Percentiles rank a stretch among this genome's conserved stretches.
phyloP scores from a whole-genome alignment of 2,888 invertebrate genomes.

The Drosophila aldrichi region DNA sequence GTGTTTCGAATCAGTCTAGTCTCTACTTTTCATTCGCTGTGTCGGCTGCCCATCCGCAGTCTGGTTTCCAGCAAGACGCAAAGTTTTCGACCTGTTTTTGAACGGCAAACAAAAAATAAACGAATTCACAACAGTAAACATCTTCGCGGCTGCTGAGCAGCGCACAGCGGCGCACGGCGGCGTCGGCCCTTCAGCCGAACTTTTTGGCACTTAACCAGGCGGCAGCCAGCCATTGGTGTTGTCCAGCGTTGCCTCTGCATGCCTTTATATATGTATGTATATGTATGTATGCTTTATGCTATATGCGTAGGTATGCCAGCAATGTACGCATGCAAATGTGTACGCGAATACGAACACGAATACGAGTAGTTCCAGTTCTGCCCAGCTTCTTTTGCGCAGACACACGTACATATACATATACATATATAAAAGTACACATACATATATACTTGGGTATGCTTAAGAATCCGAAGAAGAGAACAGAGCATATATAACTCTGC shows the following conservation, averaged over 20 bases:
- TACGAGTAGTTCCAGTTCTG: constrained; percentile 63
- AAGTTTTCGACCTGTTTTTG: constrained; percentile 46
- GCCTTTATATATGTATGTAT: constrained; percentile 17
- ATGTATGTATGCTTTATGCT: constrained; percentile 57
- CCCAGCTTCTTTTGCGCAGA: constrained; percentile 37
- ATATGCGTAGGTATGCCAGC: constrained; percentile 84
- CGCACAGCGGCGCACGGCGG: constrained; percentile 20
- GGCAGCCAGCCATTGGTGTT: constrained; percentile 32
- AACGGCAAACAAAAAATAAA: constrained; percentile 41
- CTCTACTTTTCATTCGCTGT: not conserved
- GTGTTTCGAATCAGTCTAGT: not conserved
- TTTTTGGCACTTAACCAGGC: constrained; percentile 28
- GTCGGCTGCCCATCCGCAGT: constrained; percentile 25
- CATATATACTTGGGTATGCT: not conserved
- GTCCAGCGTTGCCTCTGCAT: not conserved
- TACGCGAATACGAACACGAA: constrained; percentile 1
- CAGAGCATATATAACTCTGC: constrained; percentile 7
- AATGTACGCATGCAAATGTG: constrained; percentile 82
- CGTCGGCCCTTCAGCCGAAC: constrained; percentile 38
- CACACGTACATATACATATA: not conserved
- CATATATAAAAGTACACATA: not conserved
- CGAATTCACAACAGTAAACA: constrained; percentile 52
- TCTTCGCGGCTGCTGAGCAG: constrained; percentile 30
- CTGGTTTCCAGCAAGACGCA: constrained; percentile 16
- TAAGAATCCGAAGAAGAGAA: not conserved